These are phyloP conservation scores for Tolypeutes matacus DNA, from an alignment of 2,797 vertebrate genomes.

Conservation along the genomic window DNA sequence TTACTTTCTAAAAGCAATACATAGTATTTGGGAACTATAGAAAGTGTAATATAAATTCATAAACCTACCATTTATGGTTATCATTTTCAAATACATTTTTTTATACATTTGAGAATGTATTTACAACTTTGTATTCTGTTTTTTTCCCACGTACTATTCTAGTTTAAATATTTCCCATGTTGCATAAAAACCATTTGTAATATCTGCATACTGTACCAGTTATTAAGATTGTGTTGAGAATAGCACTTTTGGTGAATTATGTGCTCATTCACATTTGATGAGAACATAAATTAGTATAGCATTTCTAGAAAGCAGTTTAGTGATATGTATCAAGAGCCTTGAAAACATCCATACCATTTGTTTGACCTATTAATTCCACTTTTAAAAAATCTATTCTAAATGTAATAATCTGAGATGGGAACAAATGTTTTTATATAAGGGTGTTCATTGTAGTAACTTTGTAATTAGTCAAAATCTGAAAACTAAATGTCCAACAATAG, in stretches of 20 bases:
- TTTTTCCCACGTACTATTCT: background rate
- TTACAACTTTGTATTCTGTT: background rate
- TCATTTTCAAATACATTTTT: conserved; percentile 26
- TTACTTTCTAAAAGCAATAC: conserved; percentile 45
- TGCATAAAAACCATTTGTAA: background rate
- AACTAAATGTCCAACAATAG: conserved; percentile 29
- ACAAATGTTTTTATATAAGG: conserved; percentile 42
- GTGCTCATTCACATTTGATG: conserved; percentile 24
- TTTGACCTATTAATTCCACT: background rate
- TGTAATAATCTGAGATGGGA: conserved; percentile 33
- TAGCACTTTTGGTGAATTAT: background rate
- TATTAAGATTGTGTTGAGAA: background rate
- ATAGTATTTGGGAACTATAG: conserved; percentile 47
- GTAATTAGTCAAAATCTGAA: conserved; percentile 50
- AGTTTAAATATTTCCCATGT: background rate
- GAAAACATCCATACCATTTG: conserved; percentile 18
- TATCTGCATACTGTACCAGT: background rate
- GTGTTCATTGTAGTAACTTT: background rate
- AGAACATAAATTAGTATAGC: background rate
- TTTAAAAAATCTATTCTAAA: background rate
- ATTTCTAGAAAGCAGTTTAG: conserved; percentile 60
- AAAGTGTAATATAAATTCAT: conserved; percentile 14
- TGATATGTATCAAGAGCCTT: background rate
- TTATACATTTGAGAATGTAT: conserved; percentile 10
- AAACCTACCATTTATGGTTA: background rate